Evolutionary conservation across 2,888 invertebrate genomes (phyloP), one percentile per base, ranked within the genome.

Genomic region (Cosmorhoe ocellata): DNA sequence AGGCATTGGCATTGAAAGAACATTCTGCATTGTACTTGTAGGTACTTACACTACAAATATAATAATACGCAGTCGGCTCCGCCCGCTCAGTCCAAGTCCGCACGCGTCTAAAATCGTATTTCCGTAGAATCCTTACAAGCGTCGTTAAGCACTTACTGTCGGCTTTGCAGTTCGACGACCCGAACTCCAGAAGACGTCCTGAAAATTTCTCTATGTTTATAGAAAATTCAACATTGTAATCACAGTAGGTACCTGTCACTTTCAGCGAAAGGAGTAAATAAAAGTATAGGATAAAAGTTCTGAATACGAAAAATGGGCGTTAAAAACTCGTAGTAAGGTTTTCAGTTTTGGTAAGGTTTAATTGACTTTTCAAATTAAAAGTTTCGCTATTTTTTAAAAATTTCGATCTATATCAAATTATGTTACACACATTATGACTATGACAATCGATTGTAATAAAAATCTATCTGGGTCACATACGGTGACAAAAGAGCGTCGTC

Each of bases 41-140:
- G 51, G 46, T 41, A n/a, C 38, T 47, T 52, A 44, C 31, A 18
- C 41, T 52, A 53, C 53, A 61, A 63, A 65, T 65, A 71, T 64
- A 67, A 64, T 69, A 69, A 66, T 63, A 66, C 63, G 51, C 58
- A 63, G 65, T 60, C 55, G 61, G 66, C 64, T 63, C 67, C 76
- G 67, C 76, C 70, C 72, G 74, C 74, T 76, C 79, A 61, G 64
- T 53, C 66, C 64, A 69, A 61, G 64, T 52, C 66, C 64, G 70
- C 71, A 70, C 67, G 81, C 77, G 81, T 85, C 85, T 89, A 89
- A 88, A 90, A 87, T 81, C 82, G 88, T 88, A 87, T 89, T 89
- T 89, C 87, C 88, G 87, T 85, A 81, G 90, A 90, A 90, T 88
- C 89, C 90, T 84, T 86, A 88, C 86, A 87, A 88, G 84, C 87